Percentiles rank a stretch among this genome's conserved stretches.
phyloP scores from a whole-genome alignment of 2,888 invertebrate genomes.

The Pomacea canaliculata region DNA sequence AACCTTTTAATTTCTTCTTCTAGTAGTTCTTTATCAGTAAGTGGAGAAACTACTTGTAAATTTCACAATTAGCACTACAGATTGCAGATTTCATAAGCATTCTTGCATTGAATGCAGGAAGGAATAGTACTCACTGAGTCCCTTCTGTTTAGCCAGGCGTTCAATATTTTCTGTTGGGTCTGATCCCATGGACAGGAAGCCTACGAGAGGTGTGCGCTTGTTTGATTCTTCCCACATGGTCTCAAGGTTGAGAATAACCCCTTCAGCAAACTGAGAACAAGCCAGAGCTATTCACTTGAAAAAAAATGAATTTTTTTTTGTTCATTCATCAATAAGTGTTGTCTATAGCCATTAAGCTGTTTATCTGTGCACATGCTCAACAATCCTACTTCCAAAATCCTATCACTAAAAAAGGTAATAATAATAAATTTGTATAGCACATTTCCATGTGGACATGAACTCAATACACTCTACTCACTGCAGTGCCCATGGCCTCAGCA shows the following conservation, averaged over 20 bases:
- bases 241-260: slow-evolving; percentile 91
- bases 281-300: not conserved
- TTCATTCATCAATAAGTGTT: too few relatives aligned
- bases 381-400: too few relatives aligned
- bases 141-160: slow-evolving; percentile 85
- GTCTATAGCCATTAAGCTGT: too few relatives aligned
- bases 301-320: not conserved
- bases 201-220: slow-evolving; percentile 88
- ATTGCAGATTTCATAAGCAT: too few relatives aligned
- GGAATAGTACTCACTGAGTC: slow-evolving; percentile 78
- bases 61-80: too few relatives aligned
- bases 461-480: slow-evolving; percentile 43
- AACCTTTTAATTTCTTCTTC: too few relatives aligned
- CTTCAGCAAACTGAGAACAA: slow-evolving; percentile 78
- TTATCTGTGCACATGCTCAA: too few relatives aligned
- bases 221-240: slow-evolving; percentile 91
- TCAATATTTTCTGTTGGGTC: slow-evolving; percentile 97
- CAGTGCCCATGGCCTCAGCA: slow-evolving; percentile 67
- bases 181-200: slow-evolving; percentile 93
- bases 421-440: too few relatives aligned
- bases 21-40: too few relatives aligned
- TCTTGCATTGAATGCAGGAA: not conserved
- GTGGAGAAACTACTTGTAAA: too few relatives aligned
- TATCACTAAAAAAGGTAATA: too few relatives aligned
- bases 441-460: too few relatives aligned